Evolutionary conservation across 2,113 vertebrate genomes (phyloP).

Genomic region (Caretta caretta): DNA sequence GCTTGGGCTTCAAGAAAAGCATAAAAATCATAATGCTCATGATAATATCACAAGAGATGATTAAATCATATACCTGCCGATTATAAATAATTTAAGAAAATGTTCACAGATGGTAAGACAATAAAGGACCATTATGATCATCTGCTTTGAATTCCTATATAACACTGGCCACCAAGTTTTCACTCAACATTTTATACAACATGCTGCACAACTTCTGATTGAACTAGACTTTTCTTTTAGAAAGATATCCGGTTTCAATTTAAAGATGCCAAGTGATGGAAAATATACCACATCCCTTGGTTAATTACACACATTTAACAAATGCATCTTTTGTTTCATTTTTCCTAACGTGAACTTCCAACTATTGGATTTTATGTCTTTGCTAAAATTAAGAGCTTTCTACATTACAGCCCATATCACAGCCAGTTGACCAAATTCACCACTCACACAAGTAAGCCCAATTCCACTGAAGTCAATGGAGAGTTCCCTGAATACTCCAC

Average conservation of each 20-base stretch:
- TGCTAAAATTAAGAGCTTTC: not conserved
- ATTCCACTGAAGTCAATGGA: not conserved
- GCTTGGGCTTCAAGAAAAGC: not conserved
- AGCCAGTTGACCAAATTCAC: not conserved
- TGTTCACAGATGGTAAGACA: not conserved
- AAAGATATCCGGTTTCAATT: not conserved
- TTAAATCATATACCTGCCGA: fast-evolving
- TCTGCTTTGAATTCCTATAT: not conserved
- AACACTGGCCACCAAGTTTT: not conserved
- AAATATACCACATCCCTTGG: not conserved
- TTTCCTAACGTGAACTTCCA: not conserved
- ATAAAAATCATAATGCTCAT: not conserved
- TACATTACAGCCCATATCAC: not conserved
- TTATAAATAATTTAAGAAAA: not conserved
- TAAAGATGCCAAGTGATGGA: not conserved
- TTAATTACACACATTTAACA: not conserved
- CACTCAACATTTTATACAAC: not conserved
- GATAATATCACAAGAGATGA: not conserved
- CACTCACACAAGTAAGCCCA: not conserved
- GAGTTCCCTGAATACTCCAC: not conserved
- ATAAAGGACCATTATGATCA: not conserved
- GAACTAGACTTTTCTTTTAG: not conserved
- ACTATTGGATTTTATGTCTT: not conserved
- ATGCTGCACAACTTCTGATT: not conserved
- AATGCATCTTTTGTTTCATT: not conserved